Evolutionary conservation across 1,140 invertebrate genomes (phyloP).

Genomic region (Ceratosolen solmsi): DNA sequence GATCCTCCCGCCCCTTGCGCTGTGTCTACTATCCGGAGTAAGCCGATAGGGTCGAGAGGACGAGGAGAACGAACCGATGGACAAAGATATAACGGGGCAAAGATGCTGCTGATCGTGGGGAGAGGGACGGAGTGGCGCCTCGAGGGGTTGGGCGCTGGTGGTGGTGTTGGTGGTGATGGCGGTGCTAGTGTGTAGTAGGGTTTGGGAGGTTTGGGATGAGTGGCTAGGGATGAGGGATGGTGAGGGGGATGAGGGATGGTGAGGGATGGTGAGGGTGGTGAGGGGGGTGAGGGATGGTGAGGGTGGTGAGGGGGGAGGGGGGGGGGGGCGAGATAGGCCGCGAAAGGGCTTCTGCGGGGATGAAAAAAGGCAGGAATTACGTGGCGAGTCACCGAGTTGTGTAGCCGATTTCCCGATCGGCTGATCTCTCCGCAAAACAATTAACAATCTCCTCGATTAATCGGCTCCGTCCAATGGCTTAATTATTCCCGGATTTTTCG

Average conservation of each 20-base stretch:
- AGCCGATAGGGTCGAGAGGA: constrained; percentile 34
- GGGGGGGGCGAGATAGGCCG: too few relatives aligned
- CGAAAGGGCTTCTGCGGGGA: neutral
- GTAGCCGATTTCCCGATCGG: neutral
- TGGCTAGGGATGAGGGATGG: too few relatives aligned
- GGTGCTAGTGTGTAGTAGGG: too few relatives aligned
- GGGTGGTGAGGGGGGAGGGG: too few relatives aligned
- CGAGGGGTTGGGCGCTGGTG: too few relatives aligned
- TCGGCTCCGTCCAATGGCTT: neutral
- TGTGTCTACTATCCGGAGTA: neutral
- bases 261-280: too few relatives aligned
- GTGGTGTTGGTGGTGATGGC: too few relatives aligned
- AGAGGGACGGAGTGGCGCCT: too few relatives aligned
- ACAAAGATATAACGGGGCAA: neutral
- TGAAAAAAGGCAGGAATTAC: neutral
- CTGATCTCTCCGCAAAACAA: neutral
- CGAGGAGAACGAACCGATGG: constrained; percentile 14
- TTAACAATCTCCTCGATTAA: neutral
- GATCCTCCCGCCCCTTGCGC: neutral
- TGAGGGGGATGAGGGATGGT: too few relatives aligned
- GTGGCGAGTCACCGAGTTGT: neutral
- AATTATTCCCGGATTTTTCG: neutral
- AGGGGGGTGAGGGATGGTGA: too few relatives aligned
- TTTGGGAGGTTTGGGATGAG: too few relatives aligned
- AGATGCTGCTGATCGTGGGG: neutral